Evolutionary conservation across 2,113 vertebrate genomes (phyloP), one percentile per base, ranked within the genome.

Genomic region (Motacilla tschutschensis): DNA sequence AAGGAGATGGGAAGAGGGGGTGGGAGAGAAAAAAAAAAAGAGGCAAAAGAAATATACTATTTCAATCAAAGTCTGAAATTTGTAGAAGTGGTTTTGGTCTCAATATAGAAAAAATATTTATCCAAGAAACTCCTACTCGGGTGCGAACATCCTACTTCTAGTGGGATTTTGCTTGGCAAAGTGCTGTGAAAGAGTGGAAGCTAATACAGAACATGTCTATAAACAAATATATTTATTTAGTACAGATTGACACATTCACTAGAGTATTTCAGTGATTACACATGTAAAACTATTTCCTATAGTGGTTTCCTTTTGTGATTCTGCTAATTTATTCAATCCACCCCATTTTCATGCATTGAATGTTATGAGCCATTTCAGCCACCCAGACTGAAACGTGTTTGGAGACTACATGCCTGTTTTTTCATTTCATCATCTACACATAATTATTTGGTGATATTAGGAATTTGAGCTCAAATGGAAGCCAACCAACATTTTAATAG

Each of bases 171-270:
- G 94, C 95, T 97, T 97, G 97, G 97, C 97, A 97, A 95, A 94
- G 91, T 35, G 67, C 95, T 96, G 84, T 91, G 94, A 94, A 97
- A 96, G 94, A 96, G 96, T 95, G 95, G 97, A 96, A 96, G 95
- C 96, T 96, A 97, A 97, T 95, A 95, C 92, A 96, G 97, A 96
- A 94, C 96, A 96, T 96, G 96, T 97, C 97, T 96, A 96, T 97
- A 97, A 97, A 97, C 96, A 97, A 97, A 97, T 96, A 97, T 97
- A 97, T 97, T 97, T 97, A 96, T 95, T 97, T 96, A 97, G 97
- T 89, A 92, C 93, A 97, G 97, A 97, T 58, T 94, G 96, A 96
- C 96, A 97, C 96, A 94, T 96, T 96, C 96, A 89, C 97, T 93
- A 81, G 95, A 96, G 96, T 96, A 93, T 95, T 97, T 91, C 90